phyloP scores from a whole-genome alignment of 2,113 vertebrate genomes.

The Hoplias malabaricus region DNA sequence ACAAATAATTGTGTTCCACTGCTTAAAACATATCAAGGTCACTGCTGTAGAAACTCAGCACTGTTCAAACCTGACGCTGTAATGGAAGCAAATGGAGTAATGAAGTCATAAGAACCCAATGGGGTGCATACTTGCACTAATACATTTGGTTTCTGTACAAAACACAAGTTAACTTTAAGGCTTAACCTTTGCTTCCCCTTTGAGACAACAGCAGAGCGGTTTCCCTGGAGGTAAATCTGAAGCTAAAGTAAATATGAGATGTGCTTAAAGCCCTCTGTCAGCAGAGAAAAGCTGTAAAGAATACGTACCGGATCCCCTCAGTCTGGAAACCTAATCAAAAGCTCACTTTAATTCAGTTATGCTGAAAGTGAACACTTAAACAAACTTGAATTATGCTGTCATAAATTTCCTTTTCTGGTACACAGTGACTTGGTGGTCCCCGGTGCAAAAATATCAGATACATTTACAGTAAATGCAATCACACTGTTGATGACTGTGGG shows the following conservation, averaged over 20 bases:
- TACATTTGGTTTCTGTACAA: not conserved
- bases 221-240: slow-evolving; percentile 36
- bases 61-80: not conserved
- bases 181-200: not conserved
- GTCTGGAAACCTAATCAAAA: slow-evolving; percentile 16
- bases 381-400: not conserved
- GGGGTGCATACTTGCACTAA: not conserved
- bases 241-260: slow-evolving; percentile 1
- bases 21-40: not conserved
- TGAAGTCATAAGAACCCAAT: not conserved
- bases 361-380: slow-evolving; percentile 9
- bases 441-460: not conserved
- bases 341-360: not conserved
- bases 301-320: not conserved
- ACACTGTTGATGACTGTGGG: not conserved
- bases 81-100: not conserved
- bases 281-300: not conserved
- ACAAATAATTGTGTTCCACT: too few species aligned
- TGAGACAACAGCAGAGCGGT: slow-evolving; percentile 11
- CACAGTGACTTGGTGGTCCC: not conserved
- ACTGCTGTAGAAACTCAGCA: not conserved
- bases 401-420: slow-evolving; percentile 9
- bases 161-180: not conserved
- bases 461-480: not conserved
- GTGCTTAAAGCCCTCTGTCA: slow-evolving; percentile 22